Conservation (phyloP, 2,888 invertebrate genomes). For the Amblyteles armatorius region DNA sequence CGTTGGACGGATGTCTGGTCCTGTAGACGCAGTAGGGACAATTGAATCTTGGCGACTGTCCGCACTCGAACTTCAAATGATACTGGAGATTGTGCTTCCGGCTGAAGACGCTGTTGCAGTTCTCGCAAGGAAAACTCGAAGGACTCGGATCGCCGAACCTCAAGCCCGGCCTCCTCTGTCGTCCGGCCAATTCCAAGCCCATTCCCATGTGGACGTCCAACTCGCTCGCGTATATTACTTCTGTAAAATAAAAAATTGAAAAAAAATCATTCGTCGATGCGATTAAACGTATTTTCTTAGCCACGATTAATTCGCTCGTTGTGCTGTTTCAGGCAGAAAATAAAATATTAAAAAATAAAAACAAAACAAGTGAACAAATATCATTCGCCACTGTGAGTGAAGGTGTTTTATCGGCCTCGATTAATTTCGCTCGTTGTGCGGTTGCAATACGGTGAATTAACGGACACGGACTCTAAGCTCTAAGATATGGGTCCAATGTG, state of each 20-base stretch:
- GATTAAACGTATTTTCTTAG: neutral
- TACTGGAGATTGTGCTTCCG: conserved; percentile 81
- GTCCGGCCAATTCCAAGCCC: conserved; percentile 5
- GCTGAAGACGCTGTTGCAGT: conserved; percentile 80
- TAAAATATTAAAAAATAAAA: too few relatives aligned
- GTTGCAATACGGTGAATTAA: conserved; percentile 13
- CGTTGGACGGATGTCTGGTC: conserved; percentile 82
- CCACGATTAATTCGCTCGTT: neutral
- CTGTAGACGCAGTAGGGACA: conserved; percentile 82
- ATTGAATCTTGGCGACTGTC: conserved; percentile 81
- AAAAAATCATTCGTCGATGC: neutral
- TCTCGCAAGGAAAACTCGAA: conserved; percentile 76
- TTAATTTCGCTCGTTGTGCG: neutral
- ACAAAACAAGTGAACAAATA: too few relatives aligned
- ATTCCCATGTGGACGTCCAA: neutral
- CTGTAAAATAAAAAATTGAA: conserved; percentile 54
- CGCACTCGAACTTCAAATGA: conserved; percentile 82
- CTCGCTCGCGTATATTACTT: conserved; percentile 8
- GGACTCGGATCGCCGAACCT: conserved; percentile 49
- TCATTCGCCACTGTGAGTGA: too few relatives aligned
- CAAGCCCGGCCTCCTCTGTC: conserved; percentile 28
- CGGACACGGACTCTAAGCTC: conserved; percentile 36
- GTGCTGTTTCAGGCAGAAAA: neutral
- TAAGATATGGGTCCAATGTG: neutral
- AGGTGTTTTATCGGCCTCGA: neutral